Evolutionary conservation across 2,113 vertebrate species (phyloP).

Genomic region (Eulemur rufifrons): DNA sequence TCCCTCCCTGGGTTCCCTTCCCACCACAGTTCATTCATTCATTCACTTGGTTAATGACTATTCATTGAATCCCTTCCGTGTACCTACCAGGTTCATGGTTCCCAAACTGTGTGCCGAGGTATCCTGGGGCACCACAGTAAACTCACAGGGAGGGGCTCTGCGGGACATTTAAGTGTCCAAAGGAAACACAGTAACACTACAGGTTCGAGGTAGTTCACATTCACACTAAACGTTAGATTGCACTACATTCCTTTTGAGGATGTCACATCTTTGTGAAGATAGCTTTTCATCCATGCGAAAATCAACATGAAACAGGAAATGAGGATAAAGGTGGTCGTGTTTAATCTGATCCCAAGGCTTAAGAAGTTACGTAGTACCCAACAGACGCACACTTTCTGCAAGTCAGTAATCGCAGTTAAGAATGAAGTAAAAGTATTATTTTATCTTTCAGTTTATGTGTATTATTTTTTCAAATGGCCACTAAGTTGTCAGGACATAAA

Average conservation of each 20-base stretch:
- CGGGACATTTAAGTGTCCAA: not conserved
- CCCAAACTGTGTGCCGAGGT: not conserved
- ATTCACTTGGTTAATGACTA: not conserved
- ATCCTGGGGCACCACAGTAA: not conserved
- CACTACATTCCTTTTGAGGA: not conserved
- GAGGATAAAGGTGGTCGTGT: not conserved
- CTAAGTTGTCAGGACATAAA: not conserved
- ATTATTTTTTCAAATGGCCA: not conserved
- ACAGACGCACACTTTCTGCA: not conserved
- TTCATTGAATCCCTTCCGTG: not conserved
- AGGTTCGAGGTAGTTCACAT: not conserved
- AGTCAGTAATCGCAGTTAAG: not conserved
- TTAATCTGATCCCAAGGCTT: not conserved
- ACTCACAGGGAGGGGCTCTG: not conserved
- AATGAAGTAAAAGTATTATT: not conserved
- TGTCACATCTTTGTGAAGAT: not conserved
- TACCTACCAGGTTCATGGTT: not conserved
- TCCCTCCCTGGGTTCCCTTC: not conserved
- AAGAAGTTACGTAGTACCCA: not conserved
- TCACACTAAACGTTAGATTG: not conserved
- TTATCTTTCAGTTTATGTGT: not conserved
- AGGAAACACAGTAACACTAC: not conserved
- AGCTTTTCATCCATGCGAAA: not conserved
- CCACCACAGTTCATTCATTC: not conserved
- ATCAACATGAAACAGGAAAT: not conserved